Conservation (phyloP, 2,888 invertebrate species). For the Tipula helvola region DNA sequence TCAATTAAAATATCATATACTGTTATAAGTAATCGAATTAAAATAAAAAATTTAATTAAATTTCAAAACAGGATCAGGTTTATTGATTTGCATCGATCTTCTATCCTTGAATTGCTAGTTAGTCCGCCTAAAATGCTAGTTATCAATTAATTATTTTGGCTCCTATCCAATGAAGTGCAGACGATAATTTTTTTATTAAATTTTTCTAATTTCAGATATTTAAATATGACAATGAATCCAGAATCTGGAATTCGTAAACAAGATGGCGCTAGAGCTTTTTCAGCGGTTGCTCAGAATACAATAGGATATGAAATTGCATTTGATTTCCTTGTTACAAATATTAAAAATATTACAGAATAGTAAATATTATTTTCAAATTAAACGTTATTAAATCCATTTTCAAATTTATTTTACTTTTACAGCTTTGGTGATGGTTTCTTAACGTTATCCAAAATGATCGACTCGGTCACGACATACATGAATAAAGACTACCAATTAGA, state of each 20-base stretch:
- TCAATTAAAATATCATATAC: too few relatives aligned
- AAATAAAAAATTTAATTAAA: too few relatives aligned
- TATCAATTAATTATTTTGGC: too few relatives aligned
- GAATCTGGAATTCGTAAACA: constrained; percentile 46
- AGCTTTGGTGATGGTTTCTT: constrained; percentile 45
- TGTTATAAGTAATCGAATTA: too few relatives aligned
- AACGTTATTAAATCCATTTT: constrained; percentile 11
- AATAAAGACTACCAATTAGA: constrained; percentile 37
- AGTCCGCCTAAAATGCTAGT: too few relatives aligned
- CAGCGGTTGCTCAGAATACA: constrained; percentile 43
- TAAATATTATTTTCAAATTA: constrained; percentile 21
- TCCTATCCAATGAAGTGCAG: too few relatives aligned
- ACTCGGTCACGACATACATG: constrained; percentile 40
- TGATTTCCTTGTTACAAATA: constrained; percentile 38
- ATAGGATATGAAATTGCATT: constrained; percentile 47
- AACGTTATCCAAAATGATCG: constrained; percentile 40
- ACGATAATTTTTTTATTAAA: too few relatives aligned
- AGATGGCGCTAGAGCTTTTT: constrained; percentile 45
- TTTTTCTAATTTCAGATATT: constrained; percentile 31
- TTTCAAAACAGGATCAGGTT: too few relatives aligned
- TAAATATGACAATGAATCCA: constrained; percentile 38
- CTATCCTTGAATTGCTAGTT: too few relatives aligned
- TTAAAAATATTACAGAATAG: constrained; percentile 35
- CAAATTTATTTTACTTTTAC: background rate
- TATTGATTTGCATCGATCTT: too few relatives aligned